Percentiles rank a stretch among this genome's conserved stretches.
Evolutionary conservation across 92 coral and sea anemone species (phyloP).

Genomic region (Bergia sp.): DNA sequence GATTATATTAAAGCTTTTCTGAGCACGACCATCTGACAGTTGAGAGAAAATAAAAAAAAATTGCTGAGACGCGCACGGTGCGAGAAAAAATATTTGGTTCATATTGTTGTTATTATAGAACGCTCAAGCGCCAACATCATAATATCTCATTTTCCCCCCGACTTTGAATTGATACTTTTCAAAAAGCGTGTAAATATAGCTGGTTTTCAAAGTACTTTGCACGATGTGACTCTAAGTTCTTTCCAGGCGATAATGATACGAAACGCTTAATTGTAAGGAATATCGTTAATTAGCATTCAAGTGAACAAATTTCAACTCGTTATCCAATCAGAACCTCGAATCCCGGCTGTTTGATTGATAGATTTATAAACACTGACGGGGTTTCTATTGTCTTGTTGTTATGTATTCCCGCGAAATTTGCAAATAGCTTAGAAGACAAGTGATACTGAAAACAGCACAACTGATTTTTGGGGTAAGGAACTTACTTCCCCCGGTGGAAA

Average conservation of each 20-base stretch:
- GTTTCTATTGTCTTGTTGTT: conserved; percentile 73
- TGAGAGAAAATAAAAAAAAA: conserved; percentile 41
- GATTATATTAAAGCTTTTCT: conserved; percentile 68
- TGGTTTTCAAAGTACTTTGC: conserved; percentile 35
- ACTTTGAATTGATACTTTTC: conserved; percentile 31
- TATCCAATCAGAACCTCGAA: conserved; percentile 69
- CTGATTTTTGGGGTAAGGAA: background rate
- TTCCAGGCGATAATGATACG: conserved; percentile 61
- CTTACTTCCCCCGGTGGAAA: background rate
- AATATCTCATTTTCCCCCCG: background rate
- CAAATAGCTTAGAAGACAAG: conserved; percentile 46
- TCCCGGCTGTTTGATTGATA: conserved; percentile 78
- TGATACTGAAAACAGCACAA: background rate
- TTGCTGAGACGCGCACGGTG: background rate
- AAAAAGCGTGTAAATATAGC: conserved; percentile 21
- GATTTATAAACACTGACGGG: conserved; percentile 78
- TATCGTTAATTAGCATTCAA: conserved; percentile 92
- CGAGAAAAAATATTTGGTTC: background rate
- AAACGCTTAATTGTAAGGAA: conserved; percentile 85
- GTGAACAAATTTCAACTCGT: conserved; percentile 82
- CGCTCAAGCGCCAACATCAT: background rate
- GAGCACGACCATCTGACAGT: conserved; percentile 44
- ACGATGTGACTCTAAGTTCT: conserved; percentile 71
- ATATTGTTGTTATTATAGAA: background rate
- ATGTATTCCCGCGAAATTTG: conserved; percentile 76